Percentiles rank a stretch among this genome's conserved stretches.
phyloP scores from a whole-genome alignment of 2,888 invertebrate genomes.

The Dryobotodes eremita region DNA sequence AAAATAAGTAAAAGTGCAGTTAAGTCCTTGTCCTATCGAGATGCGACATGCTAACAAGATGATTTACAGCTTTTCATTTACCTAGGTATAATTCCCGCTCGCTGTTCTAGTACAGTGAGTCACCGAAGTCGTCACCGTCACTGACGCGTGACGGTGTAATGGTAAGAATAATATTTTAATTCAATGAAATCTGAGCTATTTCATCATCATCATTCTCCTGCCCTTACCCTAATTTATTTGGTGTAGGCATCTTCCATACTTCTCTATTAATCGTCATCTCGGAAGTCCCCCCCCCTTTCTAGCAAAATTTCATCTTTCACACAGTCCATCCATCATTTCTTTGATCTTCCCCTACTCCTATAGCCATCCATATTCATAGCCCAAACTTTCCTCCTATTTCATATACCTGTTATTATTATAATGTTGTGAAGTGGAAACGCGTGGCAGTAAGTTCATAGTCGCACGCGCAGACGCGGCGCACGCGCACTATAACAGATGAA shows the following conservation, averaged over 20 bases:
- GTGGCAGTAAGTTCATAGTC: constrained; percentile 51
- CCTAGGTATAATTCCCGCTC: not conserved
- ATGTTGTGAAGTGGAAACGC: constrained; percentile 68
- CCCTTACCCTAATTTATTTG: not conserved
- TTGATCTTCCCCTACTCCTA: not conserved
- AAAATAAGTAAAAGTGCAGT: no score
- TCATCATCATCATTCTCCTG: no score
- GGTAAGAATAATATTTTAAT: not conserved
- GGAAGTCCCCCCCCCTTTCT: no score
- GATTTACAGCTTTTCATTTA: not conserved
- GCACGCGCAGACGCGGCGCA: constrained; percentile 60
- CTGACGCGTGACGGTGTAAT: not conserved
- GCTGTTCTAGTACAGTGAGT: not conserved
- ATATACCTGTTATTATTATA: not conserved
- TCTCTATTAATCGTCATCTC: not conserved
- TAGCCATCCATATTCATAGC: not conserved
- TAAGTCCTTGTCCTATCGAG: no score
- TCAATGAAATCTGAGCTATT: not conserved
- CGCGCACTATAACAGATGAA: constrained; percentile 68
- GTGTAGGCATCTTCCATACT: not conserved
- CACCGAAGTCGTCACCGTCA: not conserved
- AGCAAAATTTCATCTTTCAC: not conserved
- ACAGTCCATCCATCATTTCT: not conserved
- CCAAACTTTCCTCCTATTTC: not conserved
- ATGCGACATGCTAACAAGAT: not conserved